Percentiles rank a stretch among this genome's conserved stretches.
Evolutionary conservation across 2,888 invertebrate species (phyloP).

Genomic region (Lomographa bimaculata): DNA sequence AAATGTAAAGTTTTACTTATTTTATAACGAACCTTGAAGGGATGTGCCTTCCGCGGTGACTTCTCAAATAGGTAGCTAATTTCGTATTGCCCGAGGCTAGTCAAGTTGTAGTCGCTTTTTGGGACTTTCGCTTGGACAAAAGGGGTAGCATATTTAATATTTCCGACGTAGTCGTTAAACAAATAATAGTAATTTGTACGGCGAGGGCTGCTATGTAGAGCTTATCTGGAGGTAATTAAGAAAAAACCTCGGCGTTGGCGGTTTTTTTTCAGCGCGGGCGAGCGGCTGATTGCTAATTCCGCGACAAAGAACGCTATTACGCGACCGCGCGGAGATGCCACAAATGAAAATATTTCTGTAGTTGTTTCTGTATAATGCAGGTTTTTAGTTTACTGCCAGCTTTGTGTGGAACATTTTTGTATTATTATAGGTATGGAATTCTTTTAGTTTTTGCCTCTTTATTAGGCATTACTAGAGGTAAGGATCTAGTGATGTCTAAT

Average conservation of each 20-base stretch:
- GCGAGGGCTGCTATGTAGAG: conserved; percentile 55
- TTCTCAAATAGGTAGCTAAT: conserved; percentile 41
- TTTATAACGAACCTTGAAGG: conserved; percentile 55
- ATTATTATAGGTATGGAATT: too few species aligned
- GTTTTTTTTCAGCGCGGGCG: conserved; percentile 43
- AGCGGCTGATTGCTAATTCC: conserved; percentile 75
- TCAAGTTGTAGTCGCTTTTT: conserved; percentile 6
- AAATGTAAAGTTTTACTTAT: conserved; percentile 66
- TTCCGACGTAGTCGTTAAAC: conserved; percentile 56
- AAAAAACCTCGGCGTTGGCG: conserved; percentile 57
- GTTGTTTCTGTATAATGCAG: conserved; percentile 9
- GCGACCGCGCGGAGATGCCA: conserved; percentile 46
- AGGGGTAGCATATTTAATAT: conserved; percentile 52
- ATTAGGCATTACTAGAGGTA: too few species aligned
- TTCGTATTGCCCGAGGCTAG: conserved; percentile 25
- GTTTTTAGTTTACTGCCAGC: conserved; percentile 10
- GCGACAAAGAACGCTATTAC: conserved; percentile 73
- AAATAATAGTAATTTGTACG: conserved; percentile 66
- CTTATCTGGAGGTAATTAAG: conserved; percentile 75
- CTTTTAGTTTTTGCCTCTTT: too few species aligned
- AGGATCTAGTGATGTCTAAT: too few species aligned
- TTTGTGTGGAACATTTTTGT: neutral
- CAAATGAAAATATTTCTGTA: conserved; percentile 61
- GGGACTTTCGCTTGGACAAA: conserved; percentile 4
- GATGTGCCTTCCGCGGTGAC: conserved; percentile 40